Base-by-base conservation (phyloP, 2,113 vertebrate species). In the Tylochromis polylepis region DNA sequence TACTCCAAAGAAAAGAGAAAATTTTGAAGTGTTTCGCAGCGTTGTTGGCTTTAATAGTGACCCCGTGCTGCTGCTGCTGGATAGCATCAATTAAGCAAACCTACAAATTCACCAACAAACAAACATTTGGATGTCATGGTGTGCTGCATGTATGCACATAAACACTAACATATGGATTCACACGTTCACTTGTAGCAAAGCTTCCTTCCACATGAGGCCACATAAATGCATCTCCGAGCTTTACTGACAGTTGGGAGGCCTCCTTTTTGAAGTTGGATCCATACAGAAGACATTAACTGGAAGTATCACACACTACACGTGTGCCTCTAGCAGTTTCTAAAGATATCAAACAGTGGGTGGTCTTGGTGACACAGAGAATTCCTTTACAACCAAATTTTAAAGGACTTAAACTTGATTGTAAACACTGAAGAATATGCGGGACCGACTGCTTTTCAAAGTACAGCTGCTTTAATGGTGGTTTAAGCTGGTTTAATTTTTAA, bases 31-130 rank as follows among this genome's bases (percentile, higher is more conserved):
- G 85, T 91, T 93, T 90, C 57, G 55, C 87, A 60, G 31, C 6
- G 2, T 24, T 60, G 83, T 79, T 86, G 85, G 56, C 77, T 88
- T 91, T 87, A 85, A 87, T 79, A 22, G 60, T 56, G 79, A 89
- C 82, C 83, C 60, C 38, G 80, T 55, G 88, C 85, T 85, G 72
- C 84, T 85, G 60, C 85, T 88, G 89, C 89, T 46, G 82, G 89
- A 93, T 90, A 55, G 72, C 84, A 82, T 22, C 46, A 46, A 87
- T 93, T 94, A 93, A 89, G 85, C 27, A 77, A 77, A 77, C 20
- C 70, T 77, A 36, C 72, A 59, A 85, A 56, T 67, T 58, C 60
- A 79, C 5, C 31, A 53, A 70, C 31, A 55, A 34, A 49, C 31
- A 14, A 84, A 75, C 89, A 94, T 90, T 85, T 91, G 87, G 85